phyloP scores from a whole-genome alignment of 2,888 invertebrate species.

The Orthonevra nobilis region DNA sequence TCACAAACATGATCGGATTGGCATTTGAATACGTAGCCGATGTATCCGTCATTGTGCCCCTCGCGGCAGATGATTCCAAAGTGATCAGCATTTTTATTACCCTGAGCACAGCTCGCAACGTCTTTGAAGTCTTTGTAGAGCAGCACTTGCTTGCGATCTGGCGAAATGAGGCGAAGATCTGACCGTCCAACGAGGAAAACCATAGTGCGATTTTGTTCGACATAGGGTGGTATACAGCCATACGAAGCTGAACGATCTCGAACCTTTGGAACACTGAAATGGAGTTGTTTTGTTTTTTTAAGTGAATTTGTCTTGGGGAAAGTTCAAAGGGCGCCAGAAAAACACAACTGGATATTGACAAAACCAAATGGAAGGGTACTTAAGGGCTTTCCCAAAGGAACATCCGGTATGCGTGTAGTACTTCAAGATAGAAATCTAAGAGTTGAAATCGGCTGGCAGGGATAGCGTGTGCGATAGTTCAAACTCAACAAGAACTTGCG shows the following conservation, averaged over 20 bases:
- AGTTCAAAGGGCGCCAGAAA: no score
- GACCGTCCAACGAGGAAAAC: constrained; percentile 92
- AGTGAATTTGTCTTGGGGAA: no score
- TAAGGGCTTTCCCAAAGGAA: no score
- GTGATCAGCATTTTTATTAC: constrained; percentile 89
- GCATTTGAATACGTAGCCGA: constrained; percentile 94
- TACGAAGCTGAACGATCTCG: constrained; percentile 84
- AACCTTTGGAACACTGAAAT: constrained; percentile 77
- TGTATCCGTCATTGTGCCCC: constrained; percentile 83
- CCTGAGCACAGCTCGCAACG: constrained; percentile 93
- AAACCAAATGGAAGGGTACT: no score
- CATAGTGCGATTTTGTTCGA: constrained; percentile 95
- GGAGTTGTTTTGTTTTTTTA: no score
- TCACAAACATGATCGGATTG: constrained; percentile 91
- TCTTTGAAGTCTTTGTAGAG: constrained; percentile 93
- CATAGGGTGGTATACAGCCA: constrained; percentile 82
- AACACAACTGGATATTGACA: no score
- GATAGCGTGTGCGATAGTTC: no score
- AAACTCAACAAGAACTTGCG: no score
- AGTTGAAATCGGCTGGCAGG: no score
- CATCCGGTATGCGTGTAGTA: no score
- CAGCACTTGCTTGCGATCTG: constrained; percentile 94
- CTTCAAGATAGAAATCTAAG: no score
- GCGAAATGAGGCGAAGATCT: constrained; percentile 94
- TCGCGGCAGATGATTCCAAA: constrained; percentile 97